phyloP scores from a whole-genome alignment of 92 coral and sea anemone genomes.

The Pocillopora meandrina region DNA sequence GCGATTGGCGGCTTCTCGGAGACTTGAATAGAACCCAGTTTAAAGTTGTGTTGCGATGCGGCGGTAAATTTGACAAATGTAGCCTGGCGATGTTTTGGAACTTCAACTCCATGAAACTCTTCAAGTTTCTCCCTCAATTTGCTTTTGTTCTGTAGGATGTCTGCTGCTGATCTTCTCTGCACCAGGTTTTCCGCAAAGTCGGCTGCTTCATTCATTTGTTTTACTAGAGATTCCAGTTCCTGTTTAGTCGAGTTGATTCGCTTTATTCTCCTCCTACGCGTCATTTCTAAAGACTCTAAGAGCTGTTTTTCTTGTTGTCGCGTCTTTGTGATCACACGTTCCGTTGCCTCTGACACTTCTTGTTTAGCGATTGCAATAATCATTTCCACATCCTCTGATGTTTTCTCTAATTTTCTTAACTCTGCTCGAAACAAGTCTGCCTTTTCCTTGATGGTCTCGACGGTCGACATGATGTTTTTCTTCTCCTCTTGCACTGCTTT shows the following conservation, averaged over 20 bases:
- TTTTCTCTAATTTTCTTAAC: background rate
- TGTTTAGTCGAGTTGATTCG: background rate
- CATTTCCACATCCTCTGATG: background rate
- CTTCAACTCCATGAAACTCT: background rate
- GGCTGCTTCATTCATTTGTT: constrained; percentile 3
- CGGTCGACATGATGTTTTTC: background rate
- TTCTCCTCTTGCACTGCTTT: constrained; percentile 1
- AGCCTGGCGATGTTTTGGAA: background rate
- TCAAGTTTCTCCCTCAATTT: background rate
- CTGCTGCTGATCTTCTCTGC: background rate
- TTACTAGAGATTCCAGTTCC: background rate
- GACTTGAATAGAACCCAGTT: background rate
- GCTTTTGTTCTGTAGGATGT: background rate
- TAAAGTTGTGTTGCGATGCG: background rate
- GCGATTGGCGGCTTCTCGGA: background rate
- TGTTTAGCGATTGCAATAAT: background rate
- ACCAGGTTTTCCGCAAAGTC: background rate
- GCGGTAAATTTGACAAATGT: background rate
- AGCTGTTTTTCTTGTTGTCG: too few species aligned
- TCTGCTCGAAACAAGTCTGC: background rate
- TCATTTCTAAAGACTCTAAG: too few species aligned
- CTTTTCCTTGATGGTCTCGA: constrained; percentile 3
- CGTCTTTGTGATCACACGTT: too few species aligned
- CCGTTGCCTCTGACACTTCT: background rate
- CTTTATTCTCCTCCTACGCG: background rate